Conservation (phyloP, 2,797 vertebrate species). For the Buceros bicornis region DNA sequence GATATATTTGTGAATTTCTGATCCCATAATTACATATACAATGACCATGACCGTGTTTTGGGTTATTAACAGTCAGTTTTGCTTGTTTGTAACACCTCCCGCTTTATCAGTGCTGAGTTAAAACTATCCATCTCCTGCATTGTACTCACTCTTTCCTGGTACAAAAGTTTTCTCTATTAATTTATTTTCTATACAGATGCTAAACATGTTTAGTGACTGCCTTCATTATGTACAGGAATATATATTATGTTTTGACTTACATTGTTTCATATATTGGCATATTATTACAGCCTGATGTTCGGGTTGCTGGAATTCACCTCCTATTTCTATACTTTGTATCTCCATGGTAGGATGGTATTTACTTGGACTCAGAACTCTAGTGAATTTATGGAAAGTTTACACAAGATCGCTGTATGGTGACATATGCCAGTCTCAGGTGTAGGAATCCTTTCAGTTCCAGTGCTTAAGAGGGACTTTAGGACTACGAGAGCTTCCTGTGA, state of each 20-base stretch:
- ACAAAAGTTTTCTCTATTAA: slow-evolving; percentile 15
- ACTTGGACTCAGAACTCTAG: neutral
- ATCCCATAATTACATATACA: slow-evolving; percentile 84
- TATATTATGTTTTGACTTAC: neutral
- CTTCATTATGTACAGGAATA: neutral
- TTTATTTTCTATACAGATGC: slow-evolving; percentile 52
- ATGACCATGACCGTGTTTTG: neutral
- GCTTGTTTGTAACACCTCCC: neutral
- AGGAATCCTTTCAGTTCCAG: neutral
- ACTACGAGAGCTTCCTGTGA: neutral
- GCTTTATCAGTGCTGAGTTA: neutral
- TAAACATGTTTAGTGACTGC: neutral
- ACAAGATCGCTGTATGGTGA: neutral
- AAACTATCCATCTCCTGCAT: neutral
- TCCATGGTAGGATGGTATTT: neutral
- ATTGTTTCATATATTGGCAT: neutral
- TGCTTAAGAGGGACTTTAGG: neutral
- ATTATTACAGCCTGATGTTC: neutral
- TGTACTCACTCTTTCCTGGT: neutral
- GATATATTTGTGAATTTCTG: slow-evolving; percentile 94
- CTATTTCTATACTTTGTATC: neutral
- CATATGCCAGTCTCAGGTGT: neutral
- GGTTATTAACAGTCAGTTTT: neutral
- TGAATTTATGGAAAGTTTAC: neutral
- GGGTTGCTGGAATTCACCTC: neutral